Base-by-base conservation (phyloP, 1,140 invertebrate species). In the Homalodisca vitripennis region DNA sequence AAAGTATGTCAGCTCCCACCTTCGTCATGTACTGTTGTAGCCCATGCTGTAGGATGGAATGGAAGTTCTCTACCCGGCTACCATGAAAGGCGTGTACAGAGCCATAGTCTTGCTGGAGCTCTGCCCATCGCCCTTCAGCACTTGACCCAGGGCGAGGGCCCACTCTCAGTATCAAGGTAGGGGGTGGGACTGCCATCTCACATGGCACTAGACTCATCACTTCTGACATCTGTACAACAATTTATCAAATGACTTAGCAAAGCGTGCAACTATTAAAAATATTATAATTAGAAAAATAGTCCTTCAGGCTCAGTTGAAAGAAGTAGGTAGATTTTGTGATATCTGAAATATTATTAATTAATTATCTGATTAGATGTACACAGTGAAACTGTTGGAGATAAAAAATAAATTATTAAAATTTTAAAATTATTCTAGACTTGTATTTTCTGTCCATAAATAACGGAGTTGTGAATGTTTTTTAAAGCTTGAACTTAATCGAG, bases 31-130 rank as follows among this genome's bases (percentile, higher is more conserved):
- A 87, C 73, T 88, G 86, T 73, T 91, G 88, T 66, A 93, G 79
- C 30, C 92, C 91, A 80, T 90, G 87, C 78, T 92, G 86, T 41
- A 92, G 77, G 70, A 94, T 92, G 0, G 90, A 90, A 81, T 92
- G 88, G 78, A 92, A 92, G 80, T 92, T 92, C 79, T 92, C 90
- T 66, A 92, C 79, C 70, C 87, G 82, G 78, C 89, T 92, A 27
- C 91, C 91, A 80, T 93, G 90, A 75, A 88, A 94, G 14, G 89
- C 91, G 77, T 85, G 86, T 75, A 91, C 84, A 22, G 86, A 82
- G 66, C 84, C 80, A 72, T 83, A 81, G 69, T 84, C 81, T 74
- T 83, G 79, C 22, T 82, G 78, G 31, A 84, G 70, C 30, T 82
- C 81, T 73, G 80, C 81, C 85, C 86, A 89, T 72, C 82, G 84